Evolutionary conservation across 2,888 invertebrate genomes (phyloP).

Genomic region (Andricus quercusramuli): DNA sequence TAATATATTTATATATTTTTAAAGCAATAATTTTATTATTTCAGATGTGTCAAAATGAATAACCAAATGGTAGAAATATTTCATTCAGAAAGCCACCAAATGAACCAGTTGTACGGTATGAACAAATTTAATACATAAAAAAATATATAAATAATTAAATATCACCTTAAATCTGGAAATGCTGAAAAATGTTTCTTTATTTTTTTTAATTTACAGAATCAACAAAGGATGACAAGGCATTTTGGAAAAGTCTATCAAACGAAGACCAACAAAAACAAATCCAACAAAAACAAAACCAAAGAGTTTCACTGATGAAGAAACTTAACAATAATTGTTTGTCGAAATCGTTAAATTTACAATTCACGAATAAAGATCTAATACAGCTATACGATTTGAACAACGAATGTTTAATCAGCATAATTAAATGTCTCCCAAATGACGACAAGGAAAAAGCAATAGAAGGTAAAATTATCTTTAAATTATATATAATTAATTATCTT

Average conservation of each 20-base stretch:
- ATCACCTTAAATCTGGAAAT: no score
- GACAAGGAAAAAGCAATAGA: neutral
- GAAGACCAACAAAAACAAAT: neutral
- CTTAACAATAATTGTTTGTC: neutral
- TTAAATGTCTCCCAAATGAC: neutral
- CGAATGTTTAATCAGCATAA: neutral
- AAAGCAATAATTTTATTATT: neutral
- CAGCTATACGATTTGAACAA: neutral
- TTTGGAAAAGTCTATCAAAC: neutral
- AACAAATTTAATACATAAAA: no score
- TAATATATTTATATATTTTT: no score
- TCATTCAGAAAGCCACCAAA: neutral
- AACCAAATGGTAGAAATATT: neutral
- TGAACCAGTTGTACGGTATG: neutral
- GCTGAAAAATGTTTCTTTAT: no score
- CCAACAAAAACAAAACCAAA: neutral
- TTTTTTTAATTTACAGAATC: neutral
- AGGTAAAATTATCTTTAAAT: no score
- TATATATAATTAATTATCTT: no score
- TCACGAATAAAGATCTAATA: neutral
- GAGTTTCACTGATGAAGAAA: neutral
- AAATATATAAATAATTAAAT: no score
- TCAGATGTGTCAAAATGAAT: neutral
- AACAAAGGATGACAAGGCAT: neutral
- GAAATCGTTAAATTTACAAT: neutral